Conservation (phyloP, 2,888 invertebrate genomes). For the Acrobasis repandana region DNA sequence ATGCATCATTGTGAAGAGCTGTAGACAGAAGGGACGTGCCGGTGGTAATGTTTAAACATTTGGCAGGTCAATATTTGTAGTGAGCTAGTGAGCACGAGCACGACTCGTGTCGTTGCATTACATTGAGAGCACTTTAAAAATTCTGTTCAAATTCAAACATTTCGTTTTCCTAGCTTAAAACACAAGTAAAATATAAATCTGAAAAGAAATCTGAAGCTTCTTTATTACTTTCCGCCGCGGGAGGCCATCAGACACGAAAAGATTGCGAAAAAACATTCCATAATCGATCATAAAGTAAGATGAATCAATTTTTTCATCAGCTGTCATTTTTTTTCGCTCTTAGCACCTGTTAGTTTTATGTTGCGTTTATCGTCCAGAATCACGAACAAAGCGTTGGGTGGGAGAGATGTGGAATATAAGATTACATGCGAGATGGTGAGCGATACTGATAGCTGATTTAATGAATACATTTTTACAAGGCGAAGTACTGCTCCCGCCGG, state of each 20-base stretch:
- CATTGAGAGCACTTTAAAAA: conserved; percentile 6
- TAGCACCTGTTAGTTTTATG: conserved; percentile 8
- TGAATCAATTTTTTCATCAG: conserved; percentile 11
- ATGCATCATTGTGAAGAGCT: conserved; percentile 57
- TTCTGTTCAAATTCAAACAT: not conserved
- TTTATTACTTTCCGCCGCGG: not conserved
- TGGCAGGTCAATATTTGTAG: conserved; percentile 73
- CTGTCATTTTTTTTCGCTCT: not conserved
- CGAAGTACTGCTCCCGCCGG: conserved; percentile 66
- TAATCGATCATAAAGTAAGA: not conserved
- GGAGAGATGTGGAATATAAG: not conserved
- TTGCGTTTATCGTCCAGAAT: not conserved
- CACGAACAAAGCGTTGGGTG: conserved; percentile 8
- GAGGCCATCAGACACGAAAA: not conserved
- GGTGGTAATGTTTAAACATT: conserved; percentile 70
- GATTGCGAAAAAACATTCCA: conserved; percentile 2
- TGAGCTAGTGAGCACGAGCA: conserved; percentile 37
- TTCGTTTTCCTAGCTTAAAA: not conserved
- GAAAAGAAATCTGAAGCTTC: not conserved
- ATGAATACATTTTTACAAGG: conserved; percentile 77
- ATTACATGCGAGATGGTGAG: conserved; percentile 2
- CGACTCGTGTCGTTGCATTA: conserved; percentile 15
- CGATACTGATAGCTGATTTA: conserved; percentile 59
- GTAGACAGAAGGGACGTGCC: conserved; percentile 62
- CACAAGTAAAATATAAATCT: not conserved